Evolutionary conservation across 2,797 vertebrate species (phyloP).

Genomic region (Halcyon smyrnensis): DNA sequence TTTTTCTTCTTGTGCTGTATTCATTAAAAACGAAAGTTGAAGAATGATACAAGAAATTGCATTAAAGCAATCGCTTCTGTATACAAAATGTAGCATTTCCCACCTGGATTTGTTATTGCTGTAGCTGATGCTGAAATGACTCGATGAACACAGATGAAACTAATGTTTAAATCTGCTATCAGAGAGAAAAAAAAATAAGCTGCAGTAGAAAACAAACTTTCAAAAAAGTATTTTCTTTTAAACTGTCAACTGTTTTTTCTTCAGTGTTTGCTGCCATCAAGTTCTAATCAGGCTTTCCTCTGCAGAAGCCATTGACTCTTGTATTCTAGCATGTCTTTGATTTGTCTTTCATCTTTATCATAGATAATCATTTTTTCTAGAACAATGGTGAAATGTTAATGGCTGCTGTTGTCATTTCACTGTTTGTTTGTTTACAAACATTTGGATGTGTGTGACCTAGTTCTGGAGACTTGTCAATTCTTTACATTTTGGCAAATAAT

Average conservation of each 20-base stretch:
- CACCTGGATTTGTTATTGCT: neutral
- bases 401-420: neutral
- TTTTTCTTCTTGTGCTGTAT: neutral
- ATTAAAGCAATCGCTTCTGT: neutral
- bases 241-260: neutral
- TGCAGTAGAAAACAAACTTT: neutral
- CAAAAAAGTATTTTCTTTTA: neutral
- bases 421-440: neutral
- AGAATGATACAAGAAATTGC: neutral
- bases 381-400: neutral
- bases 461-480: neutral
- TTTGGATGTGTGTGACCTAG: neutral
- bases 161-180: neutral
- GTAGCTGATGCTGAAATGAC: neutral
- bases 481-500: neutral
- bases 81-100: neutral
- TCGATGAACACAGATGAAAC: neutral
- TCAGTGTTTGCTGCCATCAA: neutral
- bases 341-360: neutral
- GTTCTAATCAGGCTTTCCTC: neutral
- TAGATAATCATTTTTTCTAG: neutral
- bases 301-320: neutral
- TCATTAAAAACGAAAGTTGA: neutral
- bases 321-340: neutral
- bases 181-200: neutral